phyloP scores from a whole-genome alignment of 2,113 vertebrate genomes.

The Cephalopholis sonnerati region DNA sequence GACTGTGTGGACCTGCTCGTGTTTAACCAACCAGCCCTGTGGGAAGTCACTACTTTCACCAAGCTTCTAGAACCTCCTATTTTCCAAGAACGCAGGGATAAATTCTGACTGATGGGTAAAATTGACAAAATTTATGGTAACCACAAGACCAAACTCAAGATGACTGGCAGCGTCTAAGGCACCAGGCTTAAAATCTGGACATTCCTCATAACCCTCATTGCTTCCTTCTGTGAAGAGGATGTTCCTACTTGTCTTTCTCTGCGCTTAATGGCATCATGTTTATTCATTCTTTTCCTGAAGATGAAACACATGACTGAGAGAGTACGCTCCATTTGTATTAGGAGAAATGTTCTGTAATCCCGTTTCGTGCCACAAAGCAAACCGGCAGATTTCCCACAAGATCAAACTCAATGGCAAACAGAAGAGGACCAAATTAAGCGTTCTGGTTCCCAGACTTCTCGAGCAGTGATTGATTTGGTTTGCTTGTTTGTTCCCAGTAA shows the following conservation, averaged over 20 bases:
- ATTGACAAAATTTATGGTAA: not conserved
- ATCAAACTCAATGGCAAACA: conserved; percentile 48
- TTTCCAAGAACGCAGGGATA: not conserved
- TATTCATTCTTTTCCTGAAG: not conserved
- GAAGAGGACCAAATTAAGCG: not conserved
- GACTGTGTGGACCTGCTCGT: not conserved
- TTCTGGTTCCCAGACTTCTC: not conserved
- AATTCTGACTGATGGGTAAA: not conserved
- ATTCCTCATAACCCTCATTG: not conserved
- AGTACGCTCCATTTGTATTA: conserved; percentile 5
- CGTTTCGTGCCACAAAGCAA: conserved; percentile 32
- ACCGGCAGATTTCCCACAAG: conserved; percentile 48
- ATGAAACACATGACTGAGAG: not conserved
- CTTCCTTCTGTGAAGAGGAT: not conserved
- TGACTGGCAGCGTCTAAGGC: not conserved
- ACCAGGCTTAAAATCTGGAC: not conserved
- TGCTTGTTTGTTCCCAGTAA: conserved; percentile 40
- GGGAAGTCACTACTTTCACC: too few relatives aligned
- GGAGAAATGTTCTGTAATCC: not conserved
- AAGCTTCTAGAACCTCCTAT: not conserved
- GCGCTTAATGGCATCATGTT: not conserved
- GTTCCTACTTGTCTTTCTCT: not conserved
- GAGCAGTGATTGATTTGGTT: not conserved
- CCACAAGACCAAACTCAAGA: not conserved
- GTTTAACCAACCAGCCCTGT: not conserved